Conservation (phyloP, 2,797 vertebrate genomes). For the Smutsia temminckii region DNA sequence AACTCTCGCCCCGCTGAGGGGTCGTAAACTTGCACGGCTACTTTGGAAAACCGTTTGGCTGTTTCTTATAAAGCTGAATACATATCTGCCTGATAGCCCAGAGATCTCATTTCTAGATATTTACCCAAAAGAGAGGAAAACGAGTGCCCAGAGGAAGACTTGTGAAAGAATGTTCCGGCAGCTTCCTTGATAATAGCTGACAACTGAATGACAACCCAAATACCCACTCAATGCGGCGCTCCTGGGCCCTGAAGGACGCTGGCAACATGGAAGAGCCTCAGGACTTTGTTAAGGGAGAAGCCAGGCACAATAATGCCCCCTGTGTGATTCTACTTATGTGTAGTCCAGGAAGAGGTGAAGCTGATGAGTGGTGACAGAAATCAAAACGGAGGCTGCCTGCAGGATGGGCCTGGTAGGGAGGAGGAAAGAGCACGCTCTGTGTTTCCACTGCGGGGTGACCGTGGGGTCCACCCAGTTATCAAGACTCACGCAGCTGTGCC, state of each 20-base stretch:
- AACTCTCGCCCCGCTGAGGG: fast-evolving
- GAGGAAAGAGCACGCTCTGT: background rate
- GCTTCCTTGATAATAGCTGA: background rate
- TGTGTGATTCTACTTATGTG: fast-evolving
- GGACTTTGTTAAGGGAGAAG: no score
- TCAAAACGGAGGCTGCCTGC: background rate
- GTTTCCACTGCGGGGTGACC: no score
- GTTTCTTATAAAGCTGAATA: background rate
- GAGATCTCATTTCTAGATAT: background rate
- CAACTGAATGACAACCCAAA: background rate
- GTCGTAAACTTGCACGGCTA: fast-evolving
- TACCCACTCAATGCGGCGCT: no score
- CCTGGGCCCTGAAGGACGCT: no score
- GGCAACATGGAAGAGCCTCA: fast-evolving
- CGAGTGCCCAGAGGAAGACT: fast-evolving
- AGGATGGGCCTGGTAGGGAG: background rate
- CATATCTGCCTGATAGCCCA: background rate
- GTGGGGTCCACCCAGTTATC: fast-evolving
- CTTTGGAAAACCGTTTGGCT: background rate
- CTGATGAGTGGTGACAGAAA: fast-evolving
- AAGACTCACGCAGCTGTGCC: fast-evolving
- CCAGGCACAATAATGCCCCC: background rate
- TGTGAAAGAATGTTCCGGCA: fast-evolving
- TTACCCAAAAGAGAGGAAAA: background rate
- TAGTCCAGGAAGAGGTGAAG: background rate